Evolutionary conservation across 2,113 vertebrate genomes (phyloP), one percentile per base, ranked within the genome.

Genomic region (Alligator mississippiensis): DNA sequence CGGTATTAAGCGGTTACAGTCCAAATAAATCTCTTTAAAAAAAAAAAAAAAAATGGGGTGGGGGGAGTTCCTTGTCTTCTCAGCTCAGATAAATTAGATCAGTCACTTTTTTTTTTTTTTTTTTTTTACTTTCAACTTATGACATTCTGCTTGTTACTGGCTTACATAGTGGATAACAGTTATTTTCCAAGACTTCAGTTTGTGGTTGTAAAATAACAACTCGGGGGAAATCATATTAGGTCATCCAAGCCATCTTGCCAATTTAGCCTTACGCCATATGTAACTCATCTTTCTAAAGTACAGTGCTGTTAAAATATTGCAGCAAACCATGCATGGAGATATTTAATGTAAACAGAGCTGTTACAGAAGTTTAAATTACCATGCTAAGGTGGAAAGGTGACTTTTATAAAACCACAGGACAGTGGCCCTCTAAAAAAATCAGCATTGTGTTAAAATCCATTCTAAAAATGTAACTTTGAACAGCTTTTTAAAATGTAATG

Each of bases 81-180:
- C 11, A 47, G 47, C 47, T 47, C 47, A 47, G 47, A 47, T 47
- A 47, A 47, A 47, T 47, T 47, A 47, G 47, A 47, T 47, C 7
- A 9, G 47, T 47, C 8, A 47, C 47, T 47, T 47, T 47, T 38
- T 38, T 38, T 38, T 9, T 47, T 47, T 47, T 9, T 9, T 47
- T 47, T 47, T 47, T 47, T 47, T 9, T 47, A 9, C 47, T 47
- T 47, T 47, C 47, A 1, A 47, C 47, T 47, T 47, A 7, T 47
- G 47, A 47, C 9, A 9, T 47, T 47, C 9, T 47, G 6, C 47
- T 47, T 47, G 7, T 3, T 68, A 19, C 1, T 27, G 58, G 11
- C 74, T 4, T 4, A 0, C 30, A 60, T 11, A 12, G 1, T 4
- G 11, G 70, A 28, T 38, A n/a, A 14, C 1, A 34, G 9, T 16